Evolutionary conservation across 2,888 invertebrate species (phyloP).

Genomic region (Agriopis marginaria): DNA sequence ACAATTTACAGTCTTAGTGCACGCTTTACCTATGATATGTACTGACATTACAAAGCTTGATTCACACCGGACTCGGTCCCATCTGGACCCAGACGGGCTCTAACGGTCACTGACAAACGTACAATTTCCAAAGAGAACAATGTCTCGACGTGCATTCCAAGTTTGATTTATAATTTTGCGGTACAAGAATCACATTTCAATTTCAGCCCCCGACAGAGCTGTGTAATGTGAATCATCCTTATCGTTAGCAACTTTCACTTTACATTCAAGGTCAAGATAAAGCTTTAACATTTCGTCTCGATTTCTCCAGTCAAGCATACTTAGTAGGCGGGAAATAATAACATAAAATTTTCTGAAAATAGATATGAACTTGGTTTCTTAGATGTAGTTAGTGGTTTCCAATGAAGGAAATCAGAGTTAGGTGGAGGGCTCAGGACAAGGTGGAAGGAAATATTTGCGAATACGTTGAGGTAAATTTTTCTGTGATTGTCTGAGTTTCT

Average conservation of each 20-base stretch:
- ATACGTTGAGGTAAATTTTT: background rate
- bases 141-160: too few species aligned
- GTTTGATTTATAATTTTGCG: too few species aligned
- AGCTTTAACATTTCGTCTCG: conserved; percentile 1
- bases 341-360: background rate
- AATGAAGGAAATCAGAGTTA: background rate
- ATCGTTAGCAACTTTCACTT: conserved; percentile 15
- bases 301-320: conserved; percentile 3
- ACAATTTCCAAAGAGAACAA: background rate
- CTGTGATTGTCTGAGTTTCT: background rate
- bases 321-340: background rate
- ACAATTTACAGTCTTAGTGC: too few species aligned
- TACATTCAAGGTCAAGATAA: conserved; percentile 17
- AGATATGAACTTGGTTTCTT: background rate
- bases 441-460: background rate
- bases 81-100: too few species aligned
- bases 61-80: too few species aligned
- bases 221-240: background rate
- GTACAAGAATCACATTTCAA: too few species aligned
- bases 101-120: too few species aligned
- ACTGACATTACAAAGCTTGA: too few species aligned
- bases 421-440: background rate
- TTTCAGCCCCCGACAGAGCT: too few species aligned
- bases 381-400: background rate
- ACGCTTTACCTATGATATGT: too few species aligned